Evolutionary conservation across 2,113 vertebrate genomes (phyloP).

Genomic region (Azemiops feae): DNA sequence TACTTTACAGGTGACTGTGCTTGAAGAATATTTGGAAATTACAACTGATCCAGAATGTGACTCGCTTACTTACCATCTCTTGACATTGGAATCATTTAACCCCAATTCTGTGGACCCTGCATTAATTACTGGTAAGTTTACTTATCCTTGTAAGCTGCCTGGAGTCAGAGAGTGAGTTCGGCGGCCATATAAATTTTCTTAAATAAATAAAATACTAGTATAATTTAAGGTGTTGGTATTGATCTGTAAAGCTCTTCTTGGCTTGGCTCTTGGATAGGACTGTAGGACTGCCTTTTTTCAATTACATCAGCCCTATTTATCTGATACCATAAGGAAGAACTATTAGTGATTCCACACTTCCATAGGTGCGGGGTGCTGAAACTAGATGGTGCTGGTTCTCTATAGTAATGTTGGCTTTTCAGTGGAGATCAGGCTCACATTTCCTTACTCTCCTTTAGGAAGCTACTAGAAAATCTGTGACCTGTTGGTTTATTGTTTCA

Average conservation of each 20-base stretch:
- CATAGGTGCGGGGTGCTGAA: background rate
- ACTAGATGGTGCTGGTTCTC: background rate
- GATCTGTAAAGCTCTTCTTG: background rate
- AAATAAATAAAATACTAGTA: background rate
- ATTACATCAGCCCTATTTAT: background rate
- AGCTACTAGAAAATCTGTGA: background rate
- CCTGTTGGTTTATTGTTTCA: background rate
- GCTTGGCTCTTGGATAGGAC: background rate
- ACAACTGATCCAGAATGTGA: background rate
- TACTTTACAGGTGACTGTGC: background rate
- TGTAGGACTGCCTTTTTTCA: background rate
- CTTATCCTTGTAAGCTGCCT: background rate
- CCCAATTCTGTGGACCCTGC: background rate
- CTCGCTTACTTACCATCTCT: background rate
- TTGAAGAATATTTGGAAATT: background rate
- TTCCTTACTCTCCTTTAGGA: background rate
- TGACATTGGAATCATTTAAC: background rate
- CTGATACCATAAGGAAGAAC: background rate
- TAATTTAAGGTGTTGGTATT: background rate
- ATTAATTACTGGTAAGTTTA: background rate
- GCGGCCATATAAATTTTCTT: background rate
- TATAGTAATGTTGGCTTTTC: background rate
- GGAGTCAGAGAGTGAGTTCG: background rate
- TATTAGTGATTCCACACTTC: background rate
- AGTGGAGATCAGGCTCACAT: background rate